Percentiles rank a stretch among this genome's conserved stretches.
Conservation (phyloP, 2,888 invertebrate genomes). For the Chouioia cunea region DNA sequence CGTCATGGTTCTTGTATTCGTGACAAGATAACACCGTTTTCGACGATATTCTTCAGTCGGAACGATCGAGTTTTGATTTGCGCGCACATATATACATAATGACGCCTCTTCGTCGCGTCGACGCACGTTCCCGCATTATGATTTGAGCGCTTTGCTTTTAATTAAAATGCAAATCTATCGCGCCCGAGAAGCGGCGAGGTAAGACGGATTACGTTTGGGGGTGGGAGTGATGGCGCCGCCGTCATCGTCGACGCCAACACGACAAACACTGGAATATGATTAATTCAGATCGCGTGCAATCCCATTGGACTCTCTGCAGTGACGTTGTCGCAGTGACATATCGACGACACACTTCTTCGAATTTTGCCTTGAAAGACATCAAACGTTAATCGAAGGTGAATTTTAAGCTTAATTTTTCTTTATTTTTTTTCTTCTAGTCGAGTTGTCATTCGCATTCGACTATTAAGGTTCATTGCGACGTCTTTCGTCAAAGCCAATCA, state of each 20-base stretch:
- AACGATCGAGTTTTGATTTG: conserved; percentile 21
- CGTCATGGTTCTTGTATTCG: too few species aligned
- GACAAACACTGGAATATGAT: conserved; percentile 69
- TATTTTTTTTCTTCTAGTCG: conserved; percentile 43
- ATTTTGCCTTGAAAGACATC: too few species aligned
- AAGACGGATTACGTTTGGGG: conserved; percentile 69
- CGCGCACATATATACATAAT: conserved; percentile 45
- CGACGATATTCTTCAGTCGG: too few species aligned
- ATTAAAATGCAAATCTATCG: conserved; percentile 75
- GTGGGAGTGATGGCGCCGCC: conserved; percentile 25
- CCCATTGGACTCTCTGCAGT: conserved; percentile 58
- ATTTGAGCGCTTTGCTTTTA: conserved; percentile 75
- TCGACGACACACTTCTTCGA: too few species aligned
- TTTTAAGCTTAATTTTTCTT: conserved; percentile 37
- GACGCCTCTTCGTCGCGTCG: conserved; percentile 55
- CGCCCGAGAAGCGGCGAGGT: conserved; percentile 60
- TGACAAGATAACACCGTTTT: too few species aligned
- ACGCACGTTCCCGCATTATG: conserved; percentile 71
- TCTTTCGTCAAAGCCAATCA: not conserved
- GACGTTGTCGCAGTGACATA: conserved; percentile 45
- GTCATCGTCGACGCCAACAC: conserved; percentile 53
- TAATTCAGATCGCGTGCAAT: conserved; percentile 64
- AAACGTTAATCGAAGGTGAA: too few species aligned
- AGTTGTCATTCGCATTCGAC: not conserved
- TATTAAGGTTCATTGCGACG: conserved; percentile 3